phyloP scores from a whole-genome alignment of 1,140 invertebrate genomes.

The Pentalonia nigronervosa region DNA sequence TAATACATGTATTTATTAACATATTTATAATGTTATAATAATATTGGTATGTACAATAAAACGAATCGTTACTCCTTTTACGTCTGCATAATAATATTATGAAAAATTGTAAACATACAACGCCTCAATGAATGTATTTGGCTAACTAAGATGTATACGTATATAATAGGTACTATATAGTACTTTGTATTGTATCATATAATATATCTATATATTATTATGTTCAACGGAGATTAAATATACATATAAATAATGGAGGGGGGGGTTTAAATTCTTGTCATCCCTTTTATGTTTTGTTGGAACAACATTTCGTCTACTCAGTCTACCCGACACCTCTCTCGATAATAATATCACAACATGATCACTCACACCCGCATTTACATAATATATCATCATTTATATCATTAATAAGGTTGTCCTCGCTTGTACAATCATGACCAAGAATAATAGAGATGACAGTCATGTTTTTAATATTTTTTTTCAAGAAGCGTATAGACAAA shows the following conservation, averaged over 20 bases:
- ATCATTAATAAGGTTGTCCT: conserved; percentile 6
- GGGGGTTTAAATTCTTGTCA: neutral
- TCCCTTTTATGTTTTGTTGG: neutral
- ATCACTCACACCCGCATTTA: neutral
- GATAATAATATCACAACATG: neutral
- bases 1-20: neutral
- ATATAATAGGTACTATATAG: too few relatives aligned
- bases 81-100: neutral
- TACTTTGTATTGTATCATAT: neutral
- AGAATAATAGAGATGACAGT: neutral
- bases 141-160: neutral
- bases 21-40: neutral
- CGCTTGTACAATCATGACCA: neutral
- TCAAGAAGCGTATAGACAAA: neutral
- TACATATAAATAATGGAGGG: neutral
- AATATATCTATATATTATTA: neutral
- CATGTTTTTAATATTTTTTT: neutral
- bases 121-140: neutral
- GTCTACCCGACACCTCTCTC: neutral
- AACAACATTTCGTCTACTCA: neutral
- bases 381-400: neutral
- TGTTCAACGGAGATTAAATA: neutral
- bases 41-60: neutral
- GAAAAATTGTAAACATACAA: neutral
- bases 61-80: neutral